These are phyloP conservation scores for Phenacoccus solenopsis DNA, from an alignment of 1,140 invertebrate species.

Conservation along the genomic window DNA sequence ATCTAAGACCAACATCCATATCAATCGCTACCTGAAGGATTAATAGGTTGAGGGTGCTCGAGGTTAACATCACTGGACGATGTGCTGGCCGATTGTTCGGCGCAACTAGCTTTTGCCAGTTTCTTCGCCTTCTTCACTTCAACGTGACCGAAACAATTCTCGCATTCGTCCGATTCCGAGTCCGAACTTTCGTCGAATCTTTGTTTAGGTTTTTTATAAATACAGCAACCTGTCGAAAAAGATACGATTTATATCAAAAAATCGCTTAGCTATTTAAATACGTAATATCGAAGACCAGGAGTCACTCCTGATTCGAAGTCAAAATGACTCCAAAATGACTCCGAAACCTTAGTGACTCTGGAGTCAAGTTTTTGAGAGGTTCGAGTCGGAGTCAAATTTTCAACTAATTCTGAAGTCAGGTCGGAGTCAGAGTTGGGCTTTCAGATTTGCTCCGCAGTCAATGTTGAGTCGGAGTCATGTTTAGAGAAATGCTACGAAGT, in stretches of 20 bases:
- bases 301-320: too few species aligned
- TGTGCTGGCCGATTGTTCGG: background rate
- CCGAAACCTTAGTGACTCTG: too few species aligned
- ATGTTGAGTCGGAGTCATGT: too few species aligned
- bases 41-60: background rate
- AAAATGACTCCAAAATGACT: too few species aligned
- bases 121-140: slow-evolving; percentile 47
- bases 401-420: too few species aligned
- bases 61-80: background rate
- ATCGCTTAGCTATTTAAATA: background rate
- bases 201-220: slow-evolving; percentile 64
- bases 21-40: background rate
- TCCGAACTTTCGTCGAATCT: slow-evolving; percentile 69
- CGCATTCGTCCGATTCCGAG: slow-evolving; percentile 62
- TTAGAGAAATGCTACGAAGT: too few species aligned
- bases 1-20: too few species aligned
- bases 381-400: too few species aligned
- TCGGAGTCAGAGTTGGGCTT: too few species aligned
- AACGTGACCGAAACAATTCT: slow-evolving; percentile 71
- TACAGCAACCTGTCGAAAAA: slow-evolving; percentile 59
- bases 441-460: too few species aligned
- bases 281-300: background rate
- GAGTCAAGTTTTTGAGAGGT: background rate
- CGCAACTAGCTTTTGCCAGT: slow-evolving; percentile 6
- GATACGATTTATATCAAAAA: slow-evolving; percentile 22